Evolutionary conservation across 2,113 vertebrate genomes (phyloP), one percentile per base, ranked within the genome.

Genomic region (Microcebus ravelobensis): DNA sequence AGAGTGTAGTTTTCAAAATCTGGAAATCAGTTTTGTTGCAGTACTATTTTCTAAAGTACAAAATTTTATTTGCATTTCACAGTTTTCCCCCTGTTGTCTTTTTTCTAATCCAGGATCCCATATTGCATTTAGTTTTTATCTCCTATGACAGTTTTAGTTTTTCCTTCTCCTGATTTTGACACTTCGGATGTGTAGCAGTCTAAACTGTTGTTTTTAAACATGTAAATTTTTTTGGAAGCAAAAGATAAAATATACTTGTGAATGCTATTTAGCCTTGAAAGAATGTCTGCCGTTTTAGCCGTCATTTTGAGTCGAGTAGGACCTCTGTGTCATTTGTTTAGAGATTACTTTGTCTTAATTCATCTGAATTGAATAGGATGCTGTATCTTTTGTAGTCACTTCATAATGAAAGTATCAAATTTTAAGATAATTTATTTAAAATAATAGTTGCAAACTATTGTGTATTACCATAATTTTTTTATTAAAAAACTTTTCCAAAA

Each of bases 341-440:
- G 12, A n/a, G 36, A 8, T 59, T 80, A 65, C 83, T 87, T 80
- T 73, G 59, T 96, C 84, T 87, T 20, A 39, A 5, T 81, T 34
- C 68, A 3, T 70, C n/a, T 93, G 52, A 90, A 13, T 89, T 31
- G 36, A 88, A 39, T 21, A n/a, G 52, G 39, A 34, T 79, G 45
- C 36, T 81, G 9, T 74, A 25, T 90, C 7, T 68, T 87, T 92
- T 95, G 20, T 90, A 63, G 25, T 91, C 61, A 42, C 15, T 83
- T 87, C 31, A 48, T 82, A 71, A 57, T 92, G 15, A 74, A 91
- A 84, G 17, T 27, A 92, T 76, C 61, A 93, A 70, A 90, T 91
- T 87, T 77, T 11, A 81, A 77, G 50, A 23, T 55, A 57, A 34
- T 27, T 59, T 68, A 48, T 48, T 79, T 71, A 63, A 84, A 61